phyloP scores from a whole-genome alignment of 2,797 vertebrate species.

The Spinibarbus caldwelli region DNA sequence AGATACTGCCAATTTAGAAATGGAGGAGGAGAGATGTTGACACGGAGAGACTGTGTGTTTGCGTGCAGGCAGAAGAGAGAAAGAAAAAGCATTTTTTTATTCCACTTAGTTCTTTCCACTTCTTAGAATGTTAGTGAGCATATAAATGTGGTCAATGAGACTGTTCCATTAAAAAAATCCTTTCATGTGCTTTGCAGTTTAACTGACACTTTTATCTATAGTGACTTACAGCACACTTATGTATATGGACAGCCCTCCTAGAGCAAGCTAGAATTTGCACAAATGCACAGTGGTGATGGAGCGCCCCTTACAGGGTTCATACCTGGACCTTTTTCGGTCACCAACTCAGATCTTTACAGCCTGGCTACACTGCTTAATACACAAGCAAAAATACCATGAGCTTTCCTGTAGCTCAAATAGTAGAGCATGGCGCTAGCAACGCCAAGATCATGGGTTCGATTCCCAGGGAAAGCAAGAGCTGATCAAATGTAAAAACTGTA shows the following conservation, averaged over 20 bases:
- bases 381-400: not conserved
- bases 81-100: not conserved
- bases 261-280: not conserved
- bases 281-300: constrained; percentile 14
- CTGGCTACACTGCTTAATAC: not conserved
- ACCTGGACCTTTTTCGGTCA: not conserved
- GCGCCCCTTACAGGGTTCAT: not conserved
- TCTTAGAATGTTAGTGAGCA: constrained; percentile 10
- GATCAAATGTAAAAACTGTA: too few relatives aligned
- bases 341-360: not conserved
- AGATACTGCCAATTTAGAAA: constrained; percentile 54
- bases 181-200: not conserved
- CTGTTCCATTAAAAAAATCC: not conserved
- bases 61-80: not conserved
- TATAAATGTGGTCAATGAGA: not conserved
- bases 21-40: constrained; percentile 32
- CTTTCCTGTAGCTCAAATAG: too few relatives aligned
- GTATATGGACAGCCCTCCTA: not conserved
- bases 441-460: too few relatives aligned
- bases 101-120: constrained; percentile 5
- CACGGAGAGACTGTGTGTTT: not conserved
- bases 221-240: not conserved
- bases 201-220: not conserved
- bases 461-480: too few relatives aligned
- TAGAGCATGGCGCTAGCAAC: too few relatives aligned